Conservation (phyloP, 2,888 invertebrate species). For the Erebia palarica region DNA sequence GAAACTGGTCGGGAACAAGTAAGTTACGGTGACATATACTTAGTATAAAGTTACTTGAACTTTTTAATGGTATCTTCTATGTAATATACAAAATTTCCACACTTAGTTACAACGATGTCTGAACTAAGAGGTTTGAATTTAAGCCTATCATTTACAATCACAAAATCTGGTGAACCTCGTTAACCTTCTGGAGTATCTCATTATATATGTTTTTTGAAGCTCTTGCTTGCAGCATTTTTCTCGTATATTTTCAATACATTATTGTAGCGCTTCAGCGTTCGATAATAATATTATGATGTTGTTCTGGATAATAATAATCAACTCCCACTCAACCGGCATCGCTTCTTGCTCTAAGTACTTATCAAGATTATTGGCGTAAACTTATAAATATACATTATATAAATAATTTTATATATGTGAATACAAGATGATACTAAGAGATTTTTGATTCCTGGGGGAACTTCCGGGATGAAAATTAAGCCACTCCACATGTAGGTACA, state of each 20-base stretch:
- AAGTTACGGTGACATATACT: too few relatives aligned
- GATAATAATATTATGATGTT: constrained; percentile 9
- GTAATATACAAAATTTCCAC: neutral
- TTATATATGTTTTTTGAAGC: constrained; percentile 31
- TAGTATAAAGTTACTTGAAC: too few relatives aligned
- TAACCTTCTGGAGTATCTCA: constrained; percentile 31
- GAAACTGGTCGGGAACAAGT: neutral
- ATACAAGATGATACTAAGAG: too few relatives aligned
- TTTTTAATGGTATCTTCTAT: neutral
- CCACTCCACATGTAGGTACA: too few relatives aligned
- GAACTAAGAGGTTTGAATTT: neutral
- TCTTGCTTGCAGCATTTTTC: constrained; percentile 18
- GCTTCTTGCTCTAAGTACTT: neutral
- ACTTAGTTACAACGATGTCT: neutral
- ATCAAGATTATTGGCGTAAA: neutral
- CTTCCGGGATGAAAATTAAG: too few relatives aligned
- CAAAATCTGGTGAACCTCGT: constrained; percentile 25
- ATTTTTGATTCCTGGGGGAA: too few relatives aligned
- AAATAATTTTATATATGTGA: too few relatives aligned
- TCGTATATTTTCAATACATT: constrained; percentile 23
- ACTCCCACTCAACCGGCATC: neutral
- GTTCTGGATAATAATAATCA: neutral
- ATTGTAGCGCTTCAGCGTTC: constrained; percentile 13
- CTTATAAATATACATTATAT: neutral
- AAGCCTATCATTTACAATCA: constrained; percentile 5